Base-by-base conservation (phyloP, 2,888 invertebrate species). In the Chymomyza procnemis region DNA sequence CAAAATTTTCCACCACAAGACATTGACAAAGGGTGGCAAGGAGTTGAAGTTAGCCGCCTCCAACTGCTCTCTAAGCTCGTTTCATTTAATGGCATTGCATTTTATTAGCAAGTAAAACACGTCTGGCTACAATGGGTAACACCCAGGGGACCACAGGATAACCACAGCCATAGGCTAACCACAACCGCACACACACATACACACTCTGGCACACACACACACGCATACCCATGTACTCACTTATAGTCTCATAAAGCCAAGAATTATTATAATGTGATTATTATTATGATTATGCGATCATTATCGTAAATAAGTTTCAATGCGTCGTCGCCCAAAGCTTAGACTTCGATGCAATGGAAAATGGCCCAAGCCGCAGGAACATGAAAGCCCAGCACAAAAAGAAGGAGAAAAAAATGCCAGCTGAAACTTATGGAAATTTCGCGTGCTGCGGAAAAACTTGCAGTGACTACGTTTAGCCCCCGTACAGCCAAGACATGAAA, bases 201-300 rank as follows among this genome's bases (percentile, higher is more conserved):
- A 47, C 21, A 41, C 34, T 14, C 55, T 22, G 30, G 67, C 58
- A 65, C 26, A 26, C 26, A 26, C 26, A 26, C 26, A 26, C 26
- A 1, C 1, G 5, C 26, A 26, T 5, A 26, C 5, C 4, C 5
- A 26, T 8, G 4, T 3, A 22, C 3, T 26, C 26, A 26, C 26
- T 26, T 26, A 26, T 26, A 26, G 26, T 6, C 78, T 66, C 87
- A 85, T 79, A 87, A 86, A 84, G 82, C 75, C 74, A 81, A 79
- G 87, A 85, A 86, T 85, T 85, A 85, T 85, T 85, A 87, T 85
- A 88, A 85, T 85, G 84, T 87, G 84, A 87, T 86, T 85, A 85
- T 84, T 84, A 84, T 85, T 86, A 85, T 87, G 88, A 85, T 85
- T 87, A 87, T 85, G 88, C 79, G 78, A 87, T 81, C 88, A 73